Percentiles rank a stretch among this genome's conserved stretches.
phyloP scores from a whole-genome alignment of 2,888 invertebrate genomes.

The Phengaris arion region DNA sequence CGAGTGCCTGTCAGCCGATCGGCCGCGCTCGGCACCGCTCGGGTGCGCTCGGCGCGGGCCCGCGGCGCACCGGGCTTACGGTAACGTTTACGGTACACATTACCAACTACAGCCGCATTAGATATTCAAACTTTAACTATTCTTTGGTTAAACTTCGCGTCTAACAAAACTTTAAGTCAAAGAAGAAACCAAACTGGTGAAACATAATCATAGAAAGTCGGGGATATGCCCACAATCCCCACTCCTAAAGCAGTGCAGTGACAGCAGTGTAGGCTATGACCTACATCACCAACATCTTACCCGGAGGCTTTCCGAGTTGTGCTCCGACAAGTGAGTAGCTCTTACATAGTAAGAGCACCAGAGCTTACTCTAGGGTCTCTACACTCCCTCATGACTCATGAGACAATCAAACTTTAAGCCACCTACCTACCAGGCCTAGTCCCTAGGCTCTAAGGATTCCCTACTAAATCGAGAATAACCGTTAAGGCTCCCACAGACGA shows the following conservation, averaged over 20 bases:
- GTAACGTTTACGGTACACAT: conserved; percentile 25
- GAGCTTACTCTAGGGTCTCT: background rate
- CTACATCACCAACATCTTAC: background rate
- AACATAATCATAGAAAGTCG: no score
- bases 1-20: conserved; percentile 67
- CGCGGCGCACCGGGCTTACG: conserved; percentile 34
- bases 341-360: background rate
- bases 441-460: no score
- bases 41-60: conserved; percentile 47
- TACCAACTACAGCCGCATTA: background rate
- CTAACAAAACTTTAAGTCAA: background rate
- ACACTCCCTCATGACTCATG: background rate
- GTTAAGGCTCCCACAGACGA: no score
- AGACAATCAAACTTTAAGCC: background rate
- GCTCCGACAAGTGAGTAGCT: background rate
- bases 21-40: conserved; percentile 56
- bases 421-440: no score
- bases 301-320: background rate
- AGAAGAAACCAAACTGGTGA: background rate
- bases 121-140: background rate
- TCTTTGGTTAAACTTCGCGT: background rate
- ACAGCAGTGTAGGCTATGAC: background rate
- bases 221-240: background rate
- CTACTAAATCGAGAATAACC: no score
- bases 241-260: background rate